These are phyloP conservation scores for Graphium colonna DNA, from an alignment of 2,888 invertebrate genomes.

Conservation along the genomic window DNA sequence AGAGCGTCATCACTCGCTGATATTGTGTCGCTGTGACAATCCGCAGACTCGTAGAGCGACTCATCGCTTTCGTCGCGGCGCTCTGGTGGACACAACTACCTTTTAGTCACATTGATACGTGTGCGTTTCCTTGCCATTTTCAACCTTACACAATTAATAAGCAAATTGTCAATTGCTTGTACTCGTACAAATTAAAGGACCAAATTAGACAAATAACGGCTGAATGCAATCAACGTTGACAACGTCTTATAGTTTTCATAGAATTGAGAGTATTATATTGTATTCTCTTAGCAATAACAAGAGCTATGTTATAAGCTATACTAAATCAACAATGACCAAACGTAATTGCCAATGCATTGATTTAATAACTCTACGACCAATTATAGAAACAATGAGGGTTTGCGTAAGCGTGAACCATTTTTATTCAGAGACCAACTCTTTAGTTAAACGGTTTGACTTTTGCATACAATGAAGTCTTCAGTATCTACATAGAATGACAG, in stretches of 20 bases:
- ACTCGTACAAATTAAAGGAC: too few relatives aligned
- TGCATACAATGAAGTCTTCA: slow-evolving; percentile 4
- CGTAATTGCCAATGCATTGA: slow-evolving; percentile 4
- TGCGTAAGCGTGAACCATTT: slow-evolving; percentile 9
- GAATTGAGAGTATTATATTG: too few relatives aligned
- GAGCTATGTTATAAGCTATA: background rate
- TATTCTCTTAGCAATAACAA: too few relatives aligned
- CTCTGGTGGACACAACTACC: slow-evolving; percentile 45
- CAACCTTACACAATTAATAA: too few relatives aligned
- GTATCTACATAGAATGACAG: background rate
- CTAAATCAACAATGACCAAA: slow-evolving; percentile 1
- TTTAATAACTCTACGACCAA: slow-evolving; percentile 8
- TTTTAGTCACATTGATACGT: background rate
- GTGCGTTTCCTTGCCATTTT: slow-evolving; percentile 29
- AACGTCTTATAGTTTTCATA: too few relatives aligned
- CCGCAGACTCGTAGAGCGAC: slow-evolving; percentile 72
- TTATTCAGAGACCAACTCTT: background rate
- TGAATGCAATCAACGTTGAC: slow-evolving; percentile 3
- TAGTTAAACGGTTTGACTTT: slow-evolving; percentile 1
- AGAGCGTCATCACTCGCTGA: slow-evolving; percentile 69
- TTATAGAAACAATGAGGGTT: slow-evolving; percentile 20
- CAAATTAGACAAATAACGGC: background rate
- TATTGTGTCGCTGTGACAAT: slow-evolving; percentile 69
- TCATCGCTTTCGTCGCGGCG: slow-evolving; percentile 74
- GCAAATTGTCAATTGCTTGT: too few relatives aligned